phyloP scores from a whole-genome alignment of 2,888 invertebrate genomes.

The Polydesmus complanatus region DNA sequence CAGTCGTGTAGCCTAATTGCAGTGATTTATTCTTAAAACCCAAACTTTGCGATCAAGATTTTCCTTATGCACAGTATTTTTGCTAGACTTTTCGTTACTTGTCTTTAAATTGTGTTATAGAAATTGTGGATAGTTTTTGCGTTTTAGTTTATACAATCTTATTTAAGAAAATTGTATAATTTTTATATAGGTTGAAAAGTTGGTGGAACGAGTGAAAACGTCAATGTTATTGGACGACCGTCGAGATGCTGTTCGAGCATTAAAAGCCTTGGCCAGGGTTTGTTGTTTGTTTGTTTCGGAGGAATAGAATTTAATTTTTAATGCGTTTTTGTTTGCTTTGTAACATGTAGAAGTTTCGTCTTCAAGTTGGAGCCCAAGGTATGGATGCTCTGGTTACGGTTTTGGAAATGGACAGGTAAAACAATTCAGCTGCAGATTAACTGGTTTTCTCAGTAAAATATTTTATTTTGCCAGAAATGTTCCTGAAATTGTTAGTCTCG shows the following conservation, averaged over 20 bases:
- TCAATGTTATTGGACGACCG: constrained; percentile 89
- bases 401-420: constrained; percentile 58
- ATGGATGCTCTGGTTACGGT: constrained; percentile 55
- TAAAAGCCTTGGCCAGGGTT: constrained; percentile 54
- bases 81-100: neutral
- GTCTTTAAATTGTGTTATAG: no score
- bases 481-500: constrained; percentile 80
- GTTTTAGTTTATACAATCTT: no score
- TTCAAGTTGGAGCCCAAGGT: constrained; percentile 92
- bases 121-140: no score
- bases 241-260: constrained; percentile 86
- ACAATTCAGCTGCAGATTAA: neutral
- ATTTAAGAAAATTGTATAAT: no score
- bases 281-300: constrained; percentile 8
- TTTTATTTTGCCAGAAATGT: constrained; percentile 45
- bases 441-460: neutral
- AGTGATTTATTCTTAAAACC: neutral
- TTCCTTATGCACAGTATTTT: constrained; percentile 19
- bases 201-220: constrained; percentile 82
- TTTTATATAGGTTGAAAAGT: constrained; percentile 59
- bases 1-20: neutral
- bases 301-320: neutral
- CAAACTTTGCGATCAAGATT: constrained; percentile 3
- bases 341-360: constrained; percentile 74
- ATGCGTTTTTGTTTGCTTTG: constrained; percentile 36